Evolutionary conservation across 2,888 invertebrate species (phyloP).

Genomic region (Parnassius smintheus): DNA sequence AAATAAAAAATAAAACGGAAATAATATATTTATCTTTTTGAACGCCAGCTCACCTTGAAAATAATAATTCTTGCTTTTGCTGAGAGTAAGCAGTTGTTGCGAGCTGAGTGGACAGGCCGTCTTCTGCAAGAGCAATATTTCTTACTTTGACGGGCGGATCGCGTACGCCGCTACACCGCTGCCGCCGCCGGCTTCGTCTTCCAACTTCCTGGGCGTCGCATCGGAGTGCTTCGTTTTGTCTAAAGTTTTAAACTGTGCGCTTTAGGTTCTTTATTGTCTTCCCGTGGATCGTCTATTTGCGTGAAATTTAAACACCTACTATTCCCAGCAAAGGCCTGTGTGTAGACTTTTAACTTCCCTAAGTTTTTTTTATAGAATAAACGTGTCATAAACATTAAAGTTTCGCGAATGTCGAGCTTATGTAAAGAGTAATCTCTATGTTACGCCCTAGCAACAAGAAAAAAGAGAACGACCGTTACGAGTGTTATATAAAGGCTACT

Average conservation of each 20-base stretch:
- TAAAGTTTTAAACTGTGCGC: constrained; percentile 74
- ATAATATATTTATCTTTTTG: no score
- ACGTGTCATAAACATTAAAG: constrained; percentile 37
- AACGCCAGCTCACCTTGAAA: constrained; percentile 5
- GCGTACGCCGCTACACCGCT: constrained; percentile 31
- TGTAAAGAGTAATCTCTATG: constrained; percentile 57
- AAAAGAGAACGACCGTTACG: constrained; percentile 60
- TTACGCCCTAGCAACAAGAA: constrained; percentile 65
- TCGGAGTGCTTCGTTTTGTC: constrained; percentile 58
- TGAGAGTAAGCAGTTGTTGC: not conserved
- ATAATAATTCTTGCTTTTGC: constrained; percentile 5
- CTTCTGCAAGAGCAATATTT: constrained; percentile 62
- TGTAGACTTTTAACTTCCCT: constrained; percentile 43
- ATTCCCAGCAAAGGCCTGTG: constrained; percentile 51
- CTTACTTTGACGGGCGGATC: constrained; percentile 64
- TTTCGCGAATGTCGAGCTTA: constrained; percentile 43
- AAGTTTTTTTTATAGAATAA: constrained; percentile 20
- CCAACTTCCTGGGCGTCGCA: constrained; percentile 65
- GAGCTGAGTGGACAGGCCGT: constrained; percentile 30
- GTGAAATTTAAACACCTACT: constrained; percentile 63
- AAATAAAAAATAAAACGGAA: no score
- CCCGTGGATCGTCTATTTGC: constrained; percentile 55
- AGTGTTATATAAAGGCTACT: constrained; percentile 64
- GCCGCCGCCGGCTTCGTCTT: constrained; percentile 57
- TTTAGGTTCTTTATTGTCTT: constrained; percentile 76